A percentile compares a stretch with the other conserved stretches of the same genome.
These are phyloP conservation scores for Meriones psammophilus DNA, from an alignment of 2,797 vertebrate genomes.

Conservation along the genomic window DNA sequence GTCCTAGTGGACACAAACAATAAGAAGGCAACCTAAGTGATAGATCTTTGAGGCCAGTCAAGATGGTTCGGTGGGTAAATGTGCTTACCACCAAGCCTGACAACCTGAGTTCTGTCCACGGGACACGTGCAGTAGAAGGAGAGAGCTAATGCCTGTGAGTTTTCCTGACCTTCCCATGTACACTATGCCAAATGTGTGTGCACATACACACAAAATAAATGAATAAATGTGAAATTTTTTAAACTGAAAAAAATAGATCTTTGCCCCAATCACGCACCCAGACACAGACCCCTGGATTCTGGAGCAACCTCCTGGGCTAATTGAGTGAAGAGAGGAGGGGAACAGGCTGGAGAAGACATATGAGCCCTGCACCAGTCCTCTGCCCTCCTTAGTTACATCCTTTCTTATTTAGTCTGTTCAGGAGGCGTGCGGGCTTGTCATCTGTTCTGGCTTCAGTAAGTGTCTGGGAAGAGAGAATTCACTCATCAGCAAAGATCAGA, in stretches of 20 bases:
- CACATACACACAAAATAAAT: background rate
- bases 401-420: conserved; percentile 49
- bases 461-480: background rate
- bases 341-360: background rate
- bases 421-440: background rate
- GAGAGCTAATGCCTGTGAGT: background rate
- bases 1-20: background rate
- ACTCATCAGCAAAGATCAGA: background rate
- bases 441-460: background rate
- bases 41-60: background rate
- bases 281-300: background rate
- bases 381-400: background rate
- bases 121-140: background rate
- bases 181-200: background rate
- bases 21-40: conserved; percentile 29
- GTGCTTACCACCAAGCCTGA: background rate
- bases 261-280: background rate
- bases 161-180: background rate
- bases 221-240: background rate
- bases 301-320: background rate
- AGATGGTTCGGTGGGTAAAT: background rate
- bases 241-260: background rate
- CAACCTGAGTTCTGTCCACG: background rate
- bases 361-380: background rate
- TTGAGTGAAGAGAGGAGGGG: background rate